Base-by-base conservation (phyloP, 2,797 vertebrate genomes). In the Tokudaia tokunoshimensis region DNA sequence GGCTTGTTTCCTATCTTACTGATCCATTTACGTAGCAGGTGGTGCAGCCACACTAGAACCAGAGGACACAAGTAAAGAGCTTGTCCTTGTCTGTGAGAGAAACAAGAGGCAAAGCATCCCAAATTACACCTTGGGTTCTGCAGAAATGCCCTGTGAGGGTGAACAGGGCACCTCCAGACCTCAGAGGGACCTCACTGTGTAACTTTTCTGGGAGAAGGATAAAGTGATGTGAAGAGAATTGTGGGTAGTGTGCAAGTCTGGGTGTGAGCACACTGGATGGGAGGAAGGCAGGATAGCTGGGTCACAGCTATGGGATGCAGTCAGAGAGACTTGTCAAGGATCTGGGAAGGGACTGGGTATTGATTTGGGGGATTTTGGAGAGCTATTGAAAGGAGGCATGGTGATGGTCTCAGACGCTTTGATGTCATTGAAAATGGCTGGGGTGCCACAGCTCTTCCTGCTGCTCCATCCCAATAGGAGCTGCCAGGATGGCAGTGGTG, bases 291-390 rank as follows among this genome's bases (percentile, higher is more conserved):
- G 86, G 4, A 4, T n/a, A 63, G 15, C 44, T 17, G 20, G n/a
- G 6, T 29, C 6, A 3, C 9, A n/a, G 19, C 8, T 0, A 9
- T 17, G 20, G 26, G 50, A 47, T 41, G 52, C 12, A 15, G 52
- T 26, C 79, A 24, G 55, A 59, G 55, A 72, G 47, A 37, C 63
- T 84, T 37, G 22, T 67, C 85, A 88, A 31, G 34, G 31, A 74
- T 13, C 10, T 10, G 0, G 1, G 17, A 0, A 1, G 22, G 13
- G 15, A 26, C 91, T 92, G 52, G 65, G 4, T 52, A 31, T 22
- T 79, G 76, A 55, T 41, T 22, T 17, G 44, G 31, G 26, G 20
- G 9, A n/a, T 37, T 37, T 44, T 34, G 12, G 67, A 57, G n/a
- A 67, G 0, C 0, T 31, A 63, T 15, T 70, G 76, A 59, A 59